Base-by-base conservation (phyloP, 1,140 invertebrate species). In the Papilio glaucus region DNA sequence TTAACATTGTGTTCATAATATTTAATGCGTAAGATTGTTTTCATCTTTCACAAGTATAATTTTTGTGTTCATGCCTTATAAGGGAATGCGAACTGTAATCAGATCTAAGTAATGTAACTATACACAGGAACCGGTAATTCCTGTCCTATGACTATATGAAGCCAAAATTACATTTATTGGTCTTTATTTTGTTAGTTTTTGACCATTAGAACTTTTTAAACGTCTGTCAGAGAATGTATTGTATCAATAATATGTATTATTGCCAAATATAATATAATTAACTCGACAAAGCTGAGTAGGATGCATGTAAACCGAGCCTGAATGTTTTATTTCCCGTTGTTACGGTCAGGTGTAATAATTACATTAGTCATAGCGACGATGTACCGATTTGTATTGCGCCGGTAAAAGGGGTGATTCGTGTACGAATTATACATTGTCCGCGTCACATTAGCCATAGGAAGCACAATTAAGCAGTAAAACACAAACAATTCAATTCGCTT, bases 341-440 rank as follows among this genome's bases (percentile, higher is more conserved):
- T 39, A 71, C 12, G 33, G 49, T n/a, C 49, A 60, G 29, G 49
- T 71, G 69, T 38, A 75, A 79, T 77, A 73, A 79, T 75, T 73
- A 67, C 73, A 77, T 79, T 79, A 79, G 41, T 60, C 65, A 76
- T 70, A 5, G 57, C 21, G 29, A 37, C 33, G 26, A 26, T 70
- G 42, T 42, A 49, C 41, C 45, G 49, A 70, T 45, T 70, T 49
- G 33, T 71, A 71, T 71, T 49, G 10, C 10, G 39, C 7, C 18
- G 1, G 18, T 18, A 12, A 53, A 49, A 53, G 49, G 49, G 49
- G 21, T 24, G 49, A 53, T 53, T 53, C 49, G 10, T 53, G 18
- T 53, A 53, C 12, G 49, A 21, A 49, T 49, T 49, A 18, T 24
- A 24, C 49, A 53, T 24, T 53, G 21, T 10, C 21, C 3, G 1